Base-by-base conservation (phyloP, 2,888 invertebrate species). In the Acleris holmiana region DNA sequence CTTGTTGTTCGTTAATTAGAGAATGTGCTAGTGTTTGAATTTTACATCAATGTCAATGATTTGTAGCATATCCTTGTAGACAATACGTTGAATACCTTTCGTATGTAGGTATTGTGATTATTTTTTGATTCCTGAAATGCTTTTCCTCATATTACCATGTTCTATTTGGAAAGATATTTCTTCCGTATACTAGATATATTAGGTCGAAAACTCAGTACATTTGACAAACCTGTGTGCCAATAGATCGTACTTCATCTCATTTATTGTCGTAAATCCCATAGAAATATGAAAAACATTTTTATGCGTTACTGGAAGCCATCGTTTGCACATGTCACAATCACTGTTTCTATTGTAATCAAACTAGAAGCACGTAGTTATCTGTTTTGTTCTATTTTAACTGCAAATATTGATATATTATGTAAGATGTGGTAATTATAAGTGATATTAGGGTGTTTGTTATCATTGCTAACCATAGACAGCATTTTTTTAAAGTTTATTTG, bases 31-130 rank as follows among this genome's bases (percentile, higher is more conserved):
- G 57, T 67, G 48, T 61, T 66, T 54, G 41, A n/a, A 55, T n/a
- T n/a, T n/a, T n/a, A n/a, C n/a, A n/a, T 74, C 68, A 65, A 76
- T 75, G 82, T 84, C 80, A 83, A 83, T 84, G 67, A 76, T 82
- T 79, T 77, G 40, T 68, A 69, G 76, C 84, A 85, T 85, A 85
- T 85, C 84, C 72, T 78, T 72, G 73, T 70, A 73, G 81, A 81
- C 83, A 85, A 82, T 84, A 81, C 74, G 66, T 76, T 74, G 68
- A 72, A 69, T 72, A 72, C 72, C 71, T 72, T 73, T 71, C 71
- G 69, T 68, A 65, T 69, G 65, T 71, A 55, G 67, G 68, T 66
- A 68, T 68, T 75, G 75, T 67, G 49, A 61, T 69, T 67, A 73
- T 47, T 23, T 58, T 10, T 35, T 58, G 40, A 35, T 75, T 67